Percentiles rank a stretch among this genome's conserved stretches.
Evolutionary conservation across 2,797 vertebrate genomes (phyloP).

Genomic region (Geotrypetes seraphini): DNA sequence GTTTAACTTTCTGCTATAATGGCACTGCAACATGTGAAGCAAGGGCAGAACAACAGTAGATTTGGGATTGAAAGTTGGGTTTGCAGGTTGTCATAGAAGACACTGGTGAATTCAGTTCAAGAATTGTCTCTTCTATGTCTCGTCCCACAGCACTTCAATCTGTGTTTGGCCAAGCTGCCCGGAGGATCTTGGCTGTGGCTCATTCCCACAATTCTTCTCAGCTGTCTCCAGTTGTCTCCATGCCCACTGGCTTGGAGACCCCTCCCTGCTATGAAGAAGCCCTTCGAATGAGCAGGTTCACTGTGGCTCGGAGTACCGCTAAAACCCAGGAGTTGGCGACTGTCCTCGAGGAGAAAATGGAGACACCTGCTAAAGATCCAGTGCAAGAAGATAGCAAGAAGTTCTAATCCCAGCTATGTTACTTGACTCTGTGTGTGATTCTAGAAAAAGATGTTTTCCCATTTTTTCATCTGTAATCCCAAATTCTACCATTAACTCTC

Average conservation of each 20-base stretch:
- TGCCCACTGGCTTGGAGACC: conserved; percentile 23
- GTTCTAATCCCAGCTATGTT: too few relatives aligned
- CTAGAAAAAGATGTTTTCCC: too few relatives aligned
- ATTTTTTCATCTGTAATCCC: too few relatives aligned
- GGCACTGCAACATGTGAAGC: too few relatives aligned
- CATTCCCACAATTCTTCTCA: conserved; percentile 25
- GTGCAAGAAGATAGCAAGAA: too few relatives aligned
- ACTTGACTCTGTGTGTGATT: too few relatives aligned
- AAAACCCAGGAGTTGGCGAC: conserved; percentile 38
- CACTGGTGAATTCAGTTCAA: neutral
- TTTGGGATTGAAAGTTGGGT: neutral
- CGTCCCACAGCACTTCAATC: conserved; percentile 53
- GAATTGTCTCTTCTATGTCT: neutral
- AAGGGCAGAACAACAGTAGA: too few relatives aligned
- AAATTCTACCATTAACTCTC: too few relatives aligned
- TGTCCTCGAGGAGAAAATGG: conserved; percentile 36
- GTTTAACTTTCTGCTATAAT: too few relatives aligned
- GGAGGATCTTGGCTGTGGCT: conserved; percentile 50
- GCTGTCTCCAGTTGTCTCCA: neutral
- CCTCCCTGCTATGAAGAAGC: conserved; percentile 59
- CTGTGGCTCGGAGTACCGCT: conserved; percentile 37
- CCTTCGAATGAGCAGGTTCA: conserved; percentile 54
- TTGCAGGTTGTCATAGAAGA: neutral
- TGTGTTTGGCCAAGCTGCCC: conserved; percentile 48
- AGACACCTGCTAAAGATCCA: neutral